Base-by-base conservation (phyloP, 1,140 invertebrate species). In the Sitobion miscanthi region DNA sequence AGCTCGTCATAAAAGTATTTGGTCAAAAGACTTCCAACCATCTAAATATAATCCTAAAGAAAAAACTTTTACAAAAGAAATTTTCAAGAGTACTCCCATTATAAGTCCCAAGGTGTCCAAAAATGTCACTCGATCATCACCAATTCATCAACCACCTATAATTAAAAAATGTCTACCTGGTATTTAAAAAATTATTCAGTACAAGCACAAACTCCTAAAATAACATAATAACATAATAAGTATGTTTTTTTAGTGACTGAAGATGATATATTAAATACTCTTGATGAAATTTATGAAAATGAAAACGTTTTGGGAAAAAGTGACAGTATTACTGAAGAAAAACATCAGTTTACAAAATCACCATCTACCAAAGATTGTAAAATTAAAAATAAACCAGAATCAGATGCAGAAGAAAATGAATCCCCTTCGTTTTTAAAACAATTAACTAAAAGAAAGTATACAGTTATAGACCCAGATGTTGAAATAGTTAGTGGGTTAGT, bases 1-100 rank as follows among this genome's bases (percentile, higher is more conserved):
- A 82, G 90, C 90, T 42, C 35, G 49, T 2, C 91, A 93, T 93
- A 93, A 93, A 86, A 93, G 91, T 57, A 93, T 93, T 93, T 93
- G 91, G 91, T 93, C 82, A 57, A 83, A 86, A 93, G 49, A 93
- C 45, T 93, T 54, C 21, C n/a, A 42, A 54, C n/a, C 14, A 57
- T 20, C 35, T 86, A 30, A 86, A 17, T 86, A 52, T 49, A 30
- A 92, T 1, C 45, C 77, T 49, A 49, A 82, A n/a, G 17, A n/a
- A 47, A 30, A 17, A 49, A 35, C 54, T n/a, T 47, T 25, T 25
- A 62, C 38, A 9, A 42, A 1, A 47, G 62, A 35, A 35, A 91
- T 82, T 20, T 7, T 91, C 7, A 77, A 91, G 14, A 91, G 6
- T 69, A 35, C 57, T 77, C n/a, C 42, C n/a, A 35, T 21, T 83